Evolutionary conservation across 2,888 invertebrate species (phyloP), one percentile per base, ranked within the genome.

Genomic region (Matsumyia berberina): DNA sequence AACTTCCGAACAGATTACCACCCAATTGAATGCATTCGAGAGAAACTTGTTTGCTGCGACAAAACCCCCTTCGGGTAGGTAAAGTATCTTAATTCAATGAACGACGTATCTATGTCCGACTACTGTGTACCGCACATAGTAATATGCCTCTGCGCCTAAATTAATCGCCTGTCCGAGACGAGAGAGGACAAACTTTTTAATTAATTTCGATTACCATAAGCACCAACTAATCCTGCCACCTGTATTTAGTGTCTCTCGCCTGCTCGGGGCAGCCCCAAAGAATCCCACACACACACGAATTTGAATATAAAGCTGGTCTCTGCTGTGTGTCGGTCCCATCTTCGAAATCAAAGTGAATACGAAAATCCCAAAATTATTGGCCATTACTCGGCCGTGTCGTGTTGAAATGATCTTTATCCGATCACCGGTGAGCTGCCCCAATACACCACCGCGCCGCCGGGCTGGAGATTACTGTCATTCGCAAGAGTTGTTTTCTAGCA

Each of bases 141-240:
- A n/a, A n/a, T n/a, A 19, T 31, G 31, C 9, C 8, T 24, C 37
- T 53, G n/a, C 12, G 49, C 46, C n/a, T 51, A 55, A 51, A 70
- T 24, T 44, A 76, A 82, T 69, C 62, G 72, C 62, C 67, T 57
- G 78, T 42, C 55, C 57, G 33, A 24, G 4, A 37, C 17, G 6
- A 58, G 60, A 73, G 79, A 64, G 53, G 85, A 66, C 58, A 80
- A 80, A 76, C 58, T 80, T 85, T 85, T 76, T 80, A 85, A 85
- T 85, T 80, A 85, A 85, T 80, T 85, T 85, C 80, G 69, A 80
- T 83, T 83, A 83, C 83, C 83, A 78, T 83, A 83, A 83, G 83
- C 69, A 76, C 11, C 80, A 66, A 80, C 74, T 85, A 85, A 85
- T 85, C 85, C 85, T 80, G 80, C 60, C 83, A 85, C 85, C 80